Evolutionary conservation across 2,113 vertebrate genomes (phyloP).

Genomic region (Motacilla tschutschensis): DNA sequence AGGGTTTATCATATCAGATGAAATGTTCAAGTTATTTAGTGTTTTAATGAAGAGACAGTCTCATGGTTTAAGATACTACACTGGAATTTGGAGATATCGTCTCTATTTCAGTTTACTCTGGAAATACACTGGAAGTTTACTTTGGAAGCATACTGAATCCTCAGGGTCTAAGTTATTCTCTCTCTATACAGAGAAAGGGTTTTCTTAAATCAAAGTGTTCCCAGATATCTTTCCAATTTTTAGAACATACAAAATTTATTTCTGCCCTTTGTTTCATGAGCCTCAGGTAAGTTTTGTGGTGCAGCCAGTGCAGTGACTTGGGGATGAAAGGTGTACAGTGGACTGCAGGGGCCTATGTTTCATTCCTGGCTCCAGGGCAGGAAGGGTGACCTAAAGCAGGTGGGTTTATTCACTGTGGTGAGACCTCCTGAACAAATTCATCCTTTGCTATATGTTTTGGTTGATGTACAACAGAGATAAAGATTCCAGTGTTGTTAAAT

Average conservation of each 20-base stretch:
- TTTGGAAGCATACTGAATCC: not conserved
- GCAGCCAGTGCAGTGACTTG: not conserved
- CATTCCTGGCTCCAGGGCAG: not conserved
- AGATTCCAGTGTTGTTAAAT: not conserved
- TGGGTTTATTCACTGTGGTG: not conserved
- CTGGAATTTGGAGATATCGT: not conserved
- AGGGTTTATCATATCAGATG: not conserved
- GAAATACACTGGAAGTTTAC: not conserved
- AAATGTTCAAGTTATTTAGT: not conserved
- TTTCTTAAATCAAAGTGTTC: not conserved
- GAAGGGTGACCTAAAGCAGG: not conserved
- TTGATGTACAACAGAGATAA: not conserved
- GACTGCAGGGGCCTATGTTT: not conserved
- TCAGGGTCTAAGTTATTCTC: not conserved
- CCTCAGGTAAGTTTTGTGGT: not conserved
- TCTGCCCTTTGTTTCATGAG: not conserved
- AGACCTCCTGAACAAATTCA: not conserved
- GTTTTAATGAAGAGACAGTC: not conserved
- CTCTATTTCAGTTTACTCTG: not conserved
- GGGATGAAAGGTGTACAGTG: not conserved
- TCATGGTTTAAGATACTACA: not conserved
- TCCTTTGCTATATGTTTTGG: not conserved
- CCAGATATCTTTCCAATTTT: not conserved
- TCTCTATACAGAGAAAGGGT: not conserved
- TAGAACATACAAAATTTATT: not conserved